Evolutionary conservation across 2,113 vertebrate genomes (phyloP), one percentile per base, ranked within the genome.

Genomic region (Thamnaconus septentrionalis): DNA sequence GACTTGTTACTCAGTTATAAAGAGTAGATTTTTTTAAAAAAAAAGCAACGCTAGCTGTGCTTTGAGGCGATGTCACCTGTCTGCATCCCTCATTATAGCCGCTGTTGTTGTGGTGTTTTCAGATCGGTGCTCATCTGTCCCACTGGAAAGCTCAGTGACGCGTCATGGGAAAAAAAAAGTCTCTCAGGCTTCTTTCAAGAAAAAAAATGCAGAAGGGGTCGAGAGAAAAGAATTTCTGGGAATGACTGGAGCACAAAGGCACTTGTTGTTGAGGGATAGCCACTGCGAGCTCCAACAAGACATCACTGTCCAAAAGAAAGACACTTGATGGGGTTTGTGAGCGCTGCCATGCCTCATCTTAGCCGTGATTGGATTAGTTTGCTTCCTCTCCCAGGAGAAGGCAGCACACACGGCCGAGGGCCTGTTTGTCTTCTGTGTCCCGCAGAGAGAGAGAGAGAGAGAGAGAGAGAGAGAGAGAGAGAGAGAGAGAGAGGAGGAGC

Each of bases 221-320:
- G 41, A 5, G 0, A 58, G 61, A 73, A 46, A 40, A 49, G 53
- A 61, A 72, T 39, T 18, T 55, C 66, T 66, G 59, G 56, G 44
- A 75, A 48, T 66, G 56, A 75, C n/a, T 75, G 57, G n/a, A 61
- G 63, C 47, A 71, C 72, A 76, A 82, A 66, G 61, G 41, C 45
- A 56, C 52, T 18, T 58, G 59, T 75, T 77, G 58, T 74, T 53
- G 49, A 57, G 58, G 73, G 12, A 67, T 49, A 69, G 66, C 70
- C 47, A 57, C 6, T 56, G 64, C 49, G 46, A 11, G 41, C 55
- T 61, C 59, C 51, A 72, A 76, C 69, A 76, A 69, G 60, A 81
- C 56, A 5, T 41, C 57, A 46, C 64, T 69, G 64, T 76, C 52
- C 58, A 57, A 63, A 58, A 64, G 69, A 49, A 71, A 0, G 61